These are phyloP conservation scores for Acrobasis repandana DNA, from an alignment of 2,888 invertebrate species.

Conservation along the genomic window DNA sequence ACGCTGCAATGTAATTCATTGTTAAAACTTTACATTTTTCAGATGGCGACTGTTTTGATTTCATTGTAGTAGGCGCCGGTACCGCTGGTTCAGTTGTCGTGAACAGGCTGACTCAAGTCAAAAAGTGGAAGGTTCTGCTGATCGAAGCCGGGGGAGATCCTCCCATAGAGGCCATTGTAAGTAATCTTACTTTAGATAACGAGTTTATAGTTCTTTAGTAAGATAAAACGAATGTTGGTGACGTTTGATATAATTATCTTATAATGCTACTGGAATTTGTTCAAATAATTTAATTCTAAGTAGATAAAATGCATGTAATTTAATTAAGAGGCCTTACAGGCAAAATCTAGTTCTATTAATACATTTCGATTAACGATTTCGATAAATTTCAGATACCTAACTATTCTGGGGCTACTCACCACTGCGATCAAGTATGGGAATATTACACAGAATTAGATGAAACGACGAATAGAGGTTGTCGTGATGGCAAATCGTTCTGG, in stretches of 20 bases:
- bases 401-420: slow-evolving; percentile 58
- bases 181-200: slow-evolving; percentile 33
- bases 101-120: slow-evolving; percentile 59
- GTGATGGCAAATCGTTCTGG: slow-evolving; percentile 61
- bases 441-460: slow-evolving; percentile 67
- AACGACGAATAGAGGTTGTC: slow-evolving; percentile 51
- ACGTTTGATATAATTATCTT: no score
- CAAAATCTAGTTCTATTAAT: not conserved
- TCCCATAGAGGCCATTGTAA: slow-evolving; percentile 64
- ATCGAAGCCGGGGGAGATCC: slow-evolving; percentile 72
- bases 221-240: no score
- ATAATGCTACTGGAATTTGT: no score
- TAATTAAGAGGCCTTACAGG: no score
- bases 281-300: no score
- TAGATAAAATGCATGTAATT: no score
- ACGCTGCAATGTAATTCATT: no score
- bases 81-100: slow-evolving; percentile 70
- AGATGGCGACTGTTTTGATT: slow-evolving; percentile 69
- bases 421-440: slow-evolving; percentile 55
- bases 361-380: not conserved
- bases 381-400: slow-evolving; percentile 61
- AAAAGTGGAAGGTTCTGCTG: slow-evolving; percentile 65
- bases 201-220: no score
- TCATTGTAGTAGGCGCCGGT: slow-evolving; percentile 69
- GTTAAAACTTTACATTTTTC: slow-evolving; percentile 2